A percentile compares a stretch with the other conserved stretches of the same genome.
Conservation (phyloP, 2,888 invertebrate species). For the Hyalella azteca region DNA sequence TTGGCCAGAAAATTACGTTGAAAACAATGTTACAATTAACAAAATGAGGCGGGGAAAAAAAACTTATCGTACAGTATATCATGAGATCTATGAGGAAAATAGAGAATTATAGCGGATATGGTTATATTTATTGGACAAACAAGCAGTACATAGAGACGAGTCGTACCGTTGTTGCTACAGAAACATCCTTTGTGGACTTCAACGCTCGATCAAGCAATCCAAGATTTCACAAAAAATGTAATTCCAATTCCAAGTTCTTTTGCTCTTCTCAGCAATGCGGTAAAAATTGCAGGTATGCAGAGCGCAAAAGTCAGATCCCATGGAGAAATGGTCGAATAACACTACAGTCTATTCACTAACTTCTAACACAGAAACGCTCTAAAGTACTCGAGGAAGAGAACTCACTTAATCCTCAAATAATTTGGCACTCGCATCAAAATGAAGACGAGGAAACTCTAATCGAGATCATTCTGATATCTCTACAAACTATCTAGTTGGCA, state of each 20-base stretch:
- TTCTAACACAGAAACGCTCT: background rate
- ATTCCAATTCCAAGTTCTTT: background rate
- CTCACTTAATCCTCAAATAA: background rate
- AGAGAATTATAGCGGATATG: constrained; percentile 28
- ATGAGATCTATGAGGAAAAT: constrained; percentile 35
- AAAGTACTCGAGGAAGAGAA: background rate
- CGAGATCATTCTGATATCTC: background rate
- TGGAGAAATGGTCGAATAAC: background rate
- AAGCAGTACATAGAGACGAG: constrained; percentile 17
- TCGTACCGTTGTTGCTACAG: background rate
- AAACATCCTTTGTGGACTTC: background rate
- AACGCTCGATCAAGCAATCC: background rate
- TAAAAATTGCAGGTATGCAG: constrained; percentile 20
- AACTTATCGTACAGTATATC: background rate
- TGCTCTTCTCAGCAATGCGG: background rate
- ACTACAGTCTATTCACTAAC: background rate
- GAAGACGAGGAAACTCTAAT: background rate
- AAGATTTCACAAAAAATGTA: background rate
- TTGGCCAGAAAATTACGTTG: background rate
- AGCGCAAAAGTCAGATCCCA: background rate
- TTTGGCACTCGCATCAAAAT: constrained; percentile 17
- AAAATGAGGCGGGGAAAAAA: constrained; percentile 17
- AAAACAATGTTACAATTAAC: background rate
- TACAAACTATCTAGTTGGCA: background rate
- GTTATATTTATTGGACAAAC: constrained; percentile 38